Evolutionary conservation across 1,140 invertebrate genomes (phyloP).

Genomic region (Orchesella cincta): DNA sequence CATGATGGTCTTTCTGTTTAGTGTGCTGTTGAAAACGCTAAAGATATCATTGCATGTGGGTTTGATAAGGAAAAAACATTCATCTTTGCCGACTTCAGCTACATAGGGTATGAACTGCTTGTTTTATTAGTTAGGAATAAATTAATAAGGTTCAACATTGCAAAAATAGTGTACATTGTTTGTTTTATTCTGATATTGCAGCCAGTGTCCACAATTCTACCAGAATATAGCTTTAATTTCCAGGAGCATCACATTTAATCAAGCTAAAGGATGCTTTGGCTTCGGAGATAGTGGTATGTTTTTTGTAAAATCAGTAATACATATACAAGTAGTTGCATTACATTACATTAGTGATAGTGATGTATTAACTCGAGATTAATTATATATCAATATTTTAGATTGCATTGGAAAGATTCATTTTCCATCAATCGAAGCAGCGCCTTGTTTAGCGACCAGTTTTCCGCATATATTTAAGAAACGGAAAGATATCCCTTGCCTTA

Average conservation of each 20-base stretch:
- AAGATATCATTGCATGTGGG: conserved; percentile 98
- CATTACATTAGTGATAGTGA: no score
- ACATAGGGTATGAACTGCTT: conserved; percentile 75
- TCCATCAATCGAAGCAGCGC: conserved; percentile 94
- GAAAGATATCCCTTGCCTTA: conserved; percentile 84
- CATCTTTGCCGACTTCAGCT: conserved; percentile 93
- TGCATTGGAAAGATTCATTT: conserved; percentile 96
- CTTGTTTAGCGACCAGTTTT: conserved; percentile 91
- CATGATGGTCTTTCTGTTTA: conserved; percentile 21
- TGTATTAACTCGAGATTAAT: no score
- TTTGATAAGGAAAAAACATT: conserved; percentile 96
- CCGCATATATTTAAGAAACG: conserved; percentile 85
- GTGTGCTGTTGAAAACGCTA: conserved; percentile 87
- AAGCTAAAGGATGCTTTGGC: conserved; percentile 90
- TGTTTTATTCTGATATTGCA: no score
- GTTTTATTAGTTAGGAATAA: conserved; percentile 13
- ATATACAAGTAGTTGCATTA: no score
- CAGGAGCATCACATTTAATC: conserved; percentile 96
- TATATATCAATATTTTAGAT: conserved; percentile 55
- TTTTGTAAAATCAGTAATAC: no score
- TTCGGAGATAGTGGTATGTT: conserved; percentile 80
- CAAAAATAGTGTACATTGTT: no score
- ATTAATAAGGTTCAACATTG: no score
- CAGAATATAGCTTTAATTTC: conserved; percentile 86
- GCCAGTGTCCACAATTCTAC: conserved; percentile 84